Percentiles rank a stretch among this genome's conserved stretches.
Conservation (phyloP, 2,797 vertebrate species). For the Pteropus rufus region DNA sequence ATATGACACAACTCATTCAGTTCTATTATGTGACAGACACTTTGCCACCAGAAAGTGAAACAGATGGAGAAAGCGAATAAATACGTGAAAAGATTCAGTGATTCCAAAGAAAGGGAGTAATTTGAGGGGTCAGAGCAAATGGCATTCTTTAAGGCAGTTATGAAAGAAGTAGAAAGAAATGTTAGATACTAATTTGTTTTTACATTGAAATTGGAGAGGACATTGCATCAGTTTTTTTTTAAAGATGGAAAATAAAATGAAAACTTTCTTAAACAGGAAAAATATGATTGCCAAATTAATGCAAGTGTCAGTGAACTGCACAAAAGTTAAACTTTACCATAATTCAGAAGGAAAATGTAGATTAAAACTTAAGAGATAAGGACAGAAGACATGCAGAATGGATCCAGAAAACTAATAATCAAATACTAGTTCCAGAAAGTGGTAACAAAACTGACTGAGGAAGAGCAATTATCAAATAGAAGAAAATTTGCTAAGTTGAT, state of each 20-base stretch:
- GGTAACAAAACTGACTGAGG: neutral
- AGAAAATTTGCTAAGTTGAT: conserved; percentile 6
- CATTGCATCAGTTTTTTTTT: neutral
- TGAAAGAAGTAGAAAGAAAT: neutral
- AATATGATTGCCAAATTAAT: neutral
- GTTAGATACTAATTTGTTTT: neutral
- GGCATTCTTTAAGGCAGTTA: neutral
- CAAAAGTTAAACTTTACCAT: neutral
- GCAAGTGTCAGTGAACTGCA: neutral
- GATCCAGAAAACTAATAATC: neutral
- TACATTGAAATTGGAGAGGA: neutral
- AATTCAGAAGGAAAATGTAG: neutral
- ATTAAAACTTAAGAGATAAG: neutral
- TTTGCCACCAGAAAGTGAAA: neutral
- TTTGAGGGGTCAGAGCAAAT: neutral
- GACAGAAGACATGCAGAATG: neutral
- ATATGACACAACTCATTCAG: neutral
- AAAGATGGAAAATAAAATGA: neutral
- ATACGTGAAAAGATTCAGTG: neutral
- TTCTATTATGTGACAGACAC: neutral
- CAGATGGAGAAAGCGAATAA: neutral
- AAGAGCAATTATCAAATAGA: neutral
- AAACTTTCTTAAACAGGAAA: neutral
- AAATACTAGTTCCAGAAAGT: neutral
- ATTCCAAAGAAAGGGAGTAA: neutral